phyloP scores from a whole-genome alignment of 2,113 vertebrate genomes.

The Cercopithecus mona region DNA sequence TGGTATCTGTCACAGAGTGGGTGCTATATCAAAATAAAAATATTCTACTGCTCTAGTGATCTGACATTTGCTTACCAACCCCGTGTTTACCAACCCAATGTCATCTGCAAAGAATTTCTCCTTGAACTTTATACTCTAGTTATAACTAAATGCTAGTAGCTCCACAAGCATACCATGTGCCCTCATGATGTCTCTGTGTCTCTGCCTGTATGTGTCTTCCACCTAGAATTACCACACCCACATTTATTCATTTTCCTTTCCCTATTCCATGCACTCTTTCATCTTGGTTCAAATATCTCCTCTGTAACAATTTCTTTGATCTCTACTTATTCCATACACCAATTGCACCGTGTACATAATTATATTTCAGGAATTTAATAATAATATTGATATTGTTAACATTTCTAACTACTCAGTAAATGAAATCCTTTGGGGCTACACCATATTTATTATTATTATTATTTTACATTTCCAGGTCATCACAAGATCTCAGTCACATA shows the following conservation, averaged over 20 bases:
- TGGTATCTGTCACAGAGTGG: neutral
- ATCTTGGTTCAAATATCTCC: neutral
- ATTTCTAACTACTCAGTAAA: neutral
- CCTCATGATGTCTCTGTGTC: rapidly evolving
- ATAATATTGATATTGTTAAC: neutral
- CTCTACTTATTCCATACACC: neutral
- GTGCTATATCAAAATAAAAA: neutral
- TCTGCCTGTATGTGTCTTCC: neutral
- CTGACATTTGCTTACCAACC: neutral
- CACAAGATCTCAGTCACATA: neutral
- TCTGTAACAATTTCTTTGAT: neutral
- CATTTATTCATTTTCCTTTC: neutral
- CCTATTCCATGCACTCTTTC: neutral
- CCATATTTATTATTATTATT: neutral
- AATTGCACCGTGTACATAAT: neutral
- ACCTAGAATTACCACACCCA: neutral
- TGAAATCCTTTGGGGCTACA: neutral
- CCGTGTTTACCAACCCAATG: neutral
- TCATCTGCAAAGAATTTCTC: neutral
- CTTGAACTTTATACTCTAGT: neutral
- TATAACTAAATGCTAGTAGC: neutral
- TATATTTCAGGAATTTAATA: neutral
- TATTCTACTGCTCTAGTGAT: neutral
- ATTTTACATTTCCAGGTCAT: neutral
- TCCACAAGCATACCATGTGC: rapidly evolving